phyloP scores from a whole-genome alignment of 1,140 invertebrate species.

The Drosophila bifasciata region DNA sequence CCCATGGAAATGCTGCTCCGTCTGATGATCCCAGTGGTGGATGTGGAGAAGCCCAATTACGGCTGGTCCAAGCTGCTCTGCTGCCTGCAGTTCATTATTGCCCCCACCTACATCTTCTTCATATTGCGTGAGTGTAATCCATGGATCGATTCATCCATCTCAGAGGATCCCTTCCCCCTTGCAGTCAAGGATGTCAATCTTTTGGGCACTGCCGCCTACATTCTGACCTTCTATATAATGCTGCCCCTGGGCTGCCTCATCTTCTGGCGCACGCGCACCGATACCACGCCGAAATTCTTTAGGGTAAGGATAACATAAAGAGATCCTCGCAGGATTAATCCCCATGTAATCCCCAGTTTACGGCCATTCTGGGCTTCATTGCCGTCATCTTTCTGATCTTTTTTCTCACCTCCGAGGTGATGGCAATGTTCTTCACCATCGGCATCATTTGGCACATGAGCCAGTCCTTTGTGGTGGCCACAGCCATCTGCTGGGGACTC shows the following conservation, averaged over 20 bases:
- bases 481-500: conserved; percentile 2
- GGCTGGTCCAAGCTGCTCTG: conserved; percentile 46
- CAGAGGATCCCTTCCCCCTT: background rate
- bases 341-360: conserved; percentile 3
- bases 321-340: background rate
- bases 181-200: background rate
- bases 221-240: background rate
- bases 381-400: conserved; percentile 19
- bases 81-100: conserved; percentile 9
- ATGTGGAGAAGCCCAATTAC: conserved; percentile 15
- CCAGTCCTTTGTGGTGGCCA: conserved; percentile 13
- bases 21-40: conserved; percentile 31
- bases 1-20: conserved; percentile 22
- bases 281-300: conserved; percentile 22
- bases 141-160: background rate
- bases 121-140: conserved; percentile 15
- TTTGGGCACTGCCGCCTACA: background rate
- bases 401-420: conserved; percentile 14
- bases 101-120: conserved; percentile 7
- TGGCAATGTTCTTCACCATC: conserved; percentile 33
- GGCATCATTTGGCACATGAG: conserved; percentile 15
- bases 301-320: background rate
- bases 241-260: background rate
- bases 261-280: conserved; percentile 32
- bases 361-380: conserved; percentile 4